Evolutionary conservation across 2,888 invertebrate species (phyloP), one percentile per base, ranked within the genome.

Genomic region (Pandemis corylana): DNA sequence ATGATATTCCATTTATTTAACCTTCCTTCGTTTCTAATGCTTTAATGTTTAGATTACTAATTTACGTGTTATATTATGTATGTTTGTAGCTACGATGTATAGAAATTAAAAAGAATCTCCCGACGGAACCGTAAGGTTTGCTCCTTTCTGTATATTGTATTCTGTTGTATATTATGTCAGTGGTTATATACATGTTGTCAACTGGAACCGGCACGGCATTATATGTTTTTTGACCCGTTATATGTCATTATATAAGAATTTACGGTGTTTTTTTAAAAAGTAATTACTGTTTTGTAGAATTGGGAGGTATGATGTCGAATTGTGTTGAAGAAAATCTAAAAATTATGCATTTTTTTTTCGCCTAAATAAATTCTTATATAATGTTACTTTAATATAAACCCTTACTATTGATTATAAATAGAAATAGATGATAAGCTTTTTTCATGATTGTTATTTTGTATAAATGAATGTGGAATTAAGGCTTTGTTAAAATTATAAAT

Each of bases 131-230:
- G 59, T 59, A 71, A 42, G 49, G 56, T 46, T 72, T 61, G 62
- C 46, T 78, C 71, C 61, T 51, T 44, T 44, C 63, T 72, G 67
- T 73, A 73, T 78, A 80, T 80, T 82, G 81, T 80, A 80, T 78
- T 75, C 79, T 80, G 80, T 77, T 77, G 75, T 66, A 69, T 70
- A 56, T 68, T 20, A 41, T 9, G 51, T 53, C 67, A 42, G 15
- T 41, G 9, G 13, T 36, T 36, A 36, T 66, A 36, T 68, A 44
- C 49, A 65, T 63, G 68, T 68, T 74, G 59, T 20, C 41, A 68
- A 68, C 65, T 7, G 10, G 61, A 65, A 51, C 41, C 41, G 13
- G 9, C 9, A 28, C 0, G 13, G 3, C 15, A 28, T 10, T 51
- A 69, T 44, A 53, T 68, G 20, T 46, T 59, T 59, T 20, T 59